Conservation (phyloP, 2,797 vertebrate species). For the Acropternis orthonyx region DNA sequence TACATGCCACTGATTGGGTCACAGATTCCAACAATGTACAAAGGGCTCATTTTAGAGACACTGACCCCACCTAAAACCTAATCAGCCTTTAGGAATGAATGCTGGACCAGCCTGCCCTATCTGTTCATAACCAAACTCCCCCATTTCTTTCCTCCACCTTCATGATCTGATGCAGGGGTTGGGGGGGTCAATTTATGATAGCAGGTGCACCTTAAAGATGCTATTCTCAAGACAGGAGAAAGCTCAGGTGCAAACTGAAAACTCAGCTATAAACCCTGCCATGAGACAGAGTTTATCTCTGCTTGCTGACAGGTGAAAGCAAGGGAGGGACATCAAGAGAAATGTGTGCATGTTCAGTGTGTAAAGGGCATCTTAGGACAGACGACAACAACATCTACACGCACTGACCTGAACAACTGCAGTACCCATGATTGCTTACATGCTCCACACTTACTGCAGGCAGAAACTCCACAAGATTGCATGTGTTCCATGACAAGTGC, state of each 20-base stretch:
- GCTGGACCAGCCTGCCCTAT: neutral
- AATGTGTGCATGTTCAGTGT: neutral
- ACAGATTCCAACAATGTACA: constrained; percentile 63
- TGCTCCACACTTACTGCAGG: neutral
- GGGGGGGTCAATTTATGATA: neutral
- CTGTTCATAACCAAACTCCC: neutral
- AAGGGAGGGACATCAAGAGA: neutral
- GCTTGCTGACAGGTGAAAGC: neutral
- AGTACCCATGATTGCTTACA: neutral
- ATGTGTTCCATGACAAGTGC: fast-evolving
- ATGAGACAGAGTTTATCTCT: neutral
- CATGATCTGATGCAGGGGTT: neutral
- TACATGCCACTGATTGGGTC: constrained; percentile 58
- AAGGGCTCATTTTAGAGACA: constrained; percentile 59
- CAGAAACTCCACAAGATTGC: neutral
- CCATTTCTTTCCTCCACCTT: neutral
- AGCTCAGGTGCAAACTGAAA: neutral
- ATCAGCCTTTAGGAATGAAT: neutral
- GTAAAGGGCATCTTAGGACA: too few species aligned
- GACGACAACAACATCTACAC: neutral
- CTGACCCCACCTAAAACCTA: constrained; percentile 34
- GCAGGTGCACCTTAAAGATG: neutral
- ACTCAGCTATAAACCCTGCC: neutral
- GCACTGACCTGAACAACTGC: neutral
- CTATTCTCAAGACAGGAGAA: neutral